These are phyloP conservation scores for Sciaenops ocellatus DNA, from an alignment of 2,797 vertebrate genomes.

Conservation along the genomic window DNA sequence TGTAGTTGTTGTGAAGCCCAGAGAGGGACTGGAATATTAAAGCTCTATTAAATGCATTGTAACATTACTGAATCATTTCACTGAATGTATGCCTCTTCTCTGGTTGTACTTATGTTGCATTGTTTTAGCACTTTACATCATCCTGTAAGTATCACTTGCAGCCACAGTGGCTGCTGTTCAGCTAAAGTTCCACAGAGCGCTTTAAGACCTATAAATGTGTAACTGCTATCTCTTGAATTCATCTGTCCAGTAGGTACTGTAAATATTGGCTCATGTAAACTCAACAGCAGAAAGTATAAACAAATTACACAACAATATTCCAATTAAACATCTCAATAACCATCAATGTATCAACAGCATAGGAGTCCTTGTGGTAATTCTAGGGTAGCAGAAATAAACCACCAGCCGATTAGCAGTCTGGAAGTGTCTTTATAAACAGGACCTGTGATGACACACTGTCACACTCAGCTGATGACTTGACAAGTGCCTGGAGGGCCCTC, in stretches of 20 bases:
- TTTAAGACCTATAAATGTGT: not conserved
- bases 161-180: not conserved
- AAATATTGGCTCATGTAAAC: not conserved
- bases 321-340: not conserved
- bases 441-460: conserved; percentile 1
- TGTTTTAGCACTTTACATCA: not conserved
- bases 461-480: conserved; percentile 18
- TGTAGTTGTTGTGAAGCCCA: not conserved
- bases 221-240: not conserved
- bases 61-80: not conserved
- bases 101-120: not conserved
- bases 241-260: not conserved
- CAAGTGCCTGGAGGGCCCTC: conserved; percentile 18
- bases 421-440: not conserved
- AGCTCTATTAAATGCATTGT: not conserved
- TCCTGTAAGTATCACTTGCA: not conserved
- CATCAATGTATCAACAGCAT: not conserved
- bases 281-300: not conserved
- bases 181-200: not conserved
- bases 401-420: not conserved
- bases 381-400: not conserved
- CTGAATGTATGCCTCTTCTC: no score
- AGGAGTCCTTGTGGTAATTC: not conserved
- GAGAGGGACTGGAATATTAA: not conserved
- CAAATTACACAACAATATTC: no score